These are phyloP conservation scores for Antheraea mylitta DNA, from an alignment of 1,140 invertebrate species.

Conservation along the genomic window DNA sequence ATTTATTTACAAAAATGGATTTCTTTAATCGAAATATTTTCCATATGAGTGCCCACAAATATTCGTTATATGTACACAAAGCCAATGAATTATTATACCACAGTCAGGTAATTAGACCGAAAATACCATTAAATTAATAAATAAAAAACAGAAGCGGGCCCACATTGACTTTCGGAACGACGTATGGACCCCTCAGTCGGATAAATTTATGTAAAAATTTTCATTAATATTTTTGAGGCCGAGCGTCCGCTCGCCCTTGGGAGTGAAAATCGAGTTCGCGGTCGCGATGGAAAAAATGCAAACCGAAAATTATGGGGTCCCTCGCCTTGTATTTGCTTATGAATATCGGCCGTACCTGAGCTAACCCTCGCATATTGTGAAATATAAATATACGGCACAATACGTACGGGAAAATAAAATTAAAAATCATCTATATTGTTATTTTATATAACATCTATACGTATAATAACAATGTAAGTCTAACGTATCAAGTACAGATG, in stretches of 20 bases:
- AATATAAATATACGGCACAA: conserved; percentile 51
- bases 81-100: conserved; percentile 77
- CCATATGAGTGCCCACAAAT: conserved; percentile 46
- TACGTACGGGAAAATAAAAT: conserved; percentile 61
- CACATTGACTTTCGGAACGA: conserved; percentile 52
- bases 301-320: conserved; percentile 76
- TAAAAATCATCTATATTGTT: conserved; percentile 42
- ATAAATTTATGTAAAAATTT: conserved; percentile 79
- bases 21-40: neutral
- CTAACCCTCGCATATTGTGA: conserved; percentile 31
- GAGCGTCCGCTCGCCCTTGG: conserved; percentile 70
- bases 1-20: neutral
- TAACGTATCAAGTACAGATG: no score
- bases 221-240: conserved; percentile 78
- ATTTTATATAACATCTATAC: conserved; percentile 8
- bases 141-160: conserved; percentile 73
- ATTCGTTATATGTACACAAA: conserved; percentile 43
- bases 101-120: conserved; percentile 75
- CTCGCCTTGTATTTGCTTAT: conserved; percentile 75
- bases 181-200: conserved; percentile 68
- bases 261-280: conserved; percentile 75
- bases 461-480: no score
- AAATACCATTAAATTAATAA: conserved; percentile 79
- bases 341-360: conserved; percentile 66
- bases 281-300: conserved; percentile 76